Evolutionary conservation across 1,140 invertebrate species (phyloP).

Genomic region (Bilobella aurantiaca): DNA sequence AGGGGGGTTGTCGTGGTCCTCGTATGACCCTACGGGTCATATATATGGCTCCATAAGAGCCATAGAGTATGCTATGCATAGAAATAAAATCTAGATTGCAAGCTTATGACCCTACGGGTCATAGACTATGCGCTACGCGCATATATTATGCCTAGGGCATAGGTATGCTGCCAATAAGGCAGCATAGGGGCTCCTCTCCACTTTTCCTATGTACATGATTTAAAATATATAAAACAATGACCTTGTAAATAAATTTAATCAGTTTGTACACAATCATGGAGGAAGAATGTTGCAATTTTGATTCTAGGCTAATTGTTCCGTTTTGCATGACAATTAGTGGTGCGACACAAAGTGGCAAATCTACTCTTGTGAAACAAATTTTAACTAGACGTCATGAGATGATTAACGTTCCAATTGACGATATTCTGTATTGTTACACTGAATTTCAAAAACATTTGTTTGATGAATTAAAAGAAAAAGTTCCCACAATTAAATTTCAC

Average conservation of each 20-base stretch:
- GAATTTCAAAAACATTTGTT: constrained; percentile 1
- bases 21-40: background rate
- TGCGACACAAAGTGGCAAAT: background rate
- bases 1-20: background rate
- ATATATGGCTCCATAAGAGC: too few species aligned
- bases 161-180: background rate
- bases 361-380: background rate
- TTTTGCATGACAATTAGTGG: constrained; percentile 2
- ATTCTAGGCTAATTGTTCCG: background rate
- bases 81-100: too few species aligned
- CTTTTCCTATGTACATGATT: background rate
- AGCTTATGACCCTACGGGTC: too few species aligned
- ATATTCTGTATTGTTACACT: constrained; percentile 10
- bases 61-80: too few species aligned
- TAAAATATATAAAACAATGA: background rate
- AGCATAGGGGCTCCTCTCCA: background rate
- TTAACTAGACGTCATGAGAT: background rate
- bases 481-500: constrained; percentile 9
- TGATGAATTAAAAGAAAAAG: background rate
- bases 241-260: background rate
- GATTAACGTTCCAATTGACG: background rate
- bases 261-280: background rate
- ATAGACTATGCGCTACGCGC: background rate
- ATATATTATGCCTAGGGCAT: too few species aligned
- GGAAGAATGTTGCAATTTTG: background rate